Evolutionary conservation across 2,888 invertebrate species (phyloP), one percentile per base, ranked within the genome.

Genomic region (Junonia oenone): DNA sequence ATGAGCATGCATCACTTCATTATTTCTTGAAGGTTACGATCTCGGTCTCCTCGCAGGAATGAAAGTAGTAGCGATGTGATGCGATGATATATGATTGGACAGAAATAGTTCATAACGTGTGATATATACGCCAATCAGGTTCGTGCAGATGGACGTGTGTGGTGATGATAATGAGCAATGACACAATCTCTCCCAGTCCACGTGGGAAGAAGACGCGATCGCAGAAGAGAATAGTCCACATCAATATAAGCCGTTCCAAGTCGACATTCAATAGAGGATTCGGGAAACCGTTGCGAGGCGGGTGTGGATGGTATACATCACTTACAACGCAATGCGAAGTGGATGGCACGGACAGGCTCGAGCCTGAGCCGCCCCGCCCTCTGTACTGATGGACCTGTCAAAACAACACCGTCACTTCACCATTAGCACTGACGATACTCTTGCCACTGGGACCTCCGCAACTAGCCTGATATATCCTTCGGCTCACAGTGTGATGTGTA

Each of bases 271-370:
- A 78, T 65, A 79, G 70, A 73, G 75, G 77, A 73, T 70, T 75
- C 65, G 66, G 78, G 77, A 73, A 70, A 65, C 76, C 78, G 78
- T 76, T 74, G 78, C 75, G 76, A 76, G 73, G 74, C 73, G 72
- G 76, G 72, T 73, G 68, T 69, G 72, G 79, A 71, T 69, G 72
- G 65, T 72, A 70, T 67, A 75, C 75, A 76, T 88, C 84, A 93
- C 93, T 93, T 93, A 93, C 93, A 83, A 91, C 92, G 91, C 91
- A 90, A 78, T 90, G 92, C 76, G 93, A 94, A 81, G 94, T 91
- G 78, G 94, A 93, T 87, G 95, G 95, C 92, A 95, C 95, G 90
- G 95, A 95, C 86, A 95, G 93, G 91, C 94, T 95, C 91, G 95
- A 95, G 92, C 95, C 95, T 91, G 93, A 93, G 77, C 92, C 92